phyloP scores from a whole-genome alignment of 1,140 invertebrate genomes.

The Oncopeltus fasciatus region DNA sequence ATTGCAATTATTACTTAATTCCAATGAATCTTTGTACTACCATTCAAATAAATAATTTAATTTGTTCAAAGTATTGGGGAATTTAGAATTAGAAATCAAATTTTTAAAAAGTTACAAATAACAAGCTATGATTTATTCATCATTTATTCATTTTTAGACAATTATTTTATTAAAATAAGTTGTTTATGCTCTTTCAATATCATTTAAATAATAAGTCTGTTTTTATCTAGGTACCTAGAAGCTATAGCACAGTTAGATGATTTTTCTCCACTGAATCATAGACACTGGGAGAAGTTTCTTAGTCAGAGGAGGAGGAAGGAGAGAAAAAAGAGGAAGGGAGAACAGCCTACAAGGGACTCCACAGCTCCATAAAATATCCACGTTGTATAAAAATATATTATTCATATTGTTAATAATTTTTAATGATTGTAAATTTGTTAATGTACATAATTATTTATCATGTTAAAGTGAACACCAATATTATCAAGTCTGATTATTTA shows the following conservation, averaged over 20 bases:
- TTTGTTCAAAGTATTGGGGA: too few species aligned
- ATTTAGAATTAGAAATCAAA: too few species aligned
- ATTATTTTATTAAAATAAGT: too few species aligned
- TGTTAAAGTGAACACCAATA: background rate
- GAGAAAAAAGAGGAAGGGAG: slow-evolving; percentile 7
- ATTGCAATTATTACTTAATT: too few species aligned
- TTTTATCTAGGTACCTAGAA: slow-evolving; percentile 56
- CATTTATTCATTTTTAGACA: too few species aligned
- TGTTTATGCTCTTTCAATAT: too few species aligned
- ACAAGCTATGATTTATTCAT: too few species aligned
- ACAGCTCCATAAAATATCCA: background rate
- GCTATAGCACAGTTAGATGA: slow-evolving; percentile 72
- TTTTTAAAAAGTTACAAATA: too few species aligned
- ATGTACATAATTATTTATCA: background rate
- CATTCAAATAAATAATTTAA: too few species aligned
- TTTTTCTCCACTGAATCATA: slow-evolving; percentile 72
- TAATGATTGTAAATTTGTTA: background rate
- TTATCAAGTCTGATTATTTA: too few species aligned
- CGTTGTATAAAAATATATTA: background rate
- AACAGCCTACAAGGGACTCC: background rate
- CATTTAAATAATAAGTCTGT: too few species aligned
- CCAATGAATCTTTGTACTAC: too few species aligned
- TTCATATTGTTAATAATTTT: background rate
- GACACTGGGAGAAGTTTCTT: slow-evolving; percentile 77
- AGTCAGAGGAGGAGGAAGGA: slow-evolving; percentile 17